Evolutionary conservation across 2,888 invertebrate genomes (phyloP), one percentile per base, ranked within the genome.

Genomic region (Epinotia nisella): DNA sequence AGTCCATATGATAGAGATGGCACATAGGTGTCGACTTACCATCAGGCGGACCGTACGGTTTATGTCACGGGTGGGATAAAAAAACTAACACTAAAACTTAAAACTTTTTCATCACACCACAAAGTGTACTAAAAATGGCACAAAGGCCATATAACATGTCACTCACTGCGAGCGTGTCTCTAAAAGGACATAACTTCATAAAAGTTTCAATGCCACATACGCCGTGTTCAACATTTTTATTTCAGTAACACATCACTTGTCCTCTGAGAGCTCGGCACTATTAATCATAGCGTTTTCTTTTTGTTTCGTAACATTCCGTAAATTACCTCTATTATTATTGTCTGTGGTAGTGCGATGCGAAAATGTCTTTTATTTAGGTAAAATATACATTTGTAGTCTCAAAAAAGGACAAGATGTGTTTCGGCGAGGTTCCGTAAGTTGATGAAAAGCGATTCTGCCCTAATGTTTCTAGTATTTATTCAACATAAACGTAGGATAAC

Each of bases 271-370:
- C 55, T 19, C 39, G n/a, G 17, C 10, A 17, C 72, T 68, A 72
- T 72, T 72, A 72, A 72, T 72, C 72, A 72, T 68, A 56, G 9
- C 35, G 55, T 61, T 72, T 68, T 53, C 66, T 67, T 67, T 67
- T 72, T 62, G 61, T 67, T 72, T 67, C 49, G 62, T 45, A 56
- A 56, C 67, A 72, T 68, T 61, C 24, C 56, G 72, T 72, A 72
- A 72, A 72, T 72, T 72, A 72, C 67, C 61, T 68, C 61, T 39
- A 53, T 66, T 71, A 60, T 65, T 71, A 72, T 72, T 62, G 67
- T 72, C 56, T 58, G 29, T n/a, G 39, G 29, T 53, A 49, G 41
- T 10, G 35, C 19, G 13, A 55, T 19, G 21, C 35, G 53, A 66
- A 70, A 55, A 58, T 70, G 64, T 65, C 19, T 24, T n/a, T 15